Evolutionary conservation across 2,797 vertebrate species (phyloP), one percentile per base, ranked within the genome.

Genomic region (Acanthiza pusilla): DNA sequence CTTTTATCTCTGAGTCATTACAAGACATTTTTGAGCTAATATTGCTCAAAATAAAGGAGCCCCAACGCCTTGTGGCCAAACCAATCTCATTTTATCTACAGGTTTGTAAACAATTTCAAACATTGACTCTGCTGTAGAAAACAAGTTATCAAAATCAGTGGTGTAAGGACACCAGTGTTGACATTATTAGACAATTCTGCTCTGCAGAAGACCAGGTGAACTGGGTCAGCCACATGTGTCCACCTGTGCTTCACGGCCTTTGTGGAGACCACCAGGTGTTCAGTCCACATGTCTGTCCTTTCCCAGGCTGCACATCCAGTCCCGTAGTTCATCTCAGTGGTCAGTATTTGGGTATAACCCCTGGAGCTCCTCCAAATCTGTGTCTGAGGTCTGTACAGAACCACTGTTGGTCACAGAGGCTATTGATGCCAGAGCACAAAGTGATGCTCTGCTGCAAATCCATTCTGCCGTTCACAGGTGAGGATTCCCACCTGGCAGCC

Each of bases 51-150:
- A 65, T 50, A 74, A 92, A 68, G 76, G 27, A 87, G 22, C 29
- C 36, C 12, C 3, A 26, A 43, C 55, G 18, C 4, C 6, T 48
- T 34, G 16, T 83, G 51, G 75, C 75, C 47, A 82, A 43, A 62
- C 21, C 12, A 38, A 80, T 85, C 27, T 77, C 23, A 32, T 74
- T 89, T 96, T 77, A 94, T 83, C 68, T 75, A 61, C 40, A 51
- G 29, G 29, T 72, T 86, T 93, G 79, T 93, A 95, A 96, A 96
- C 71, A 76, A 79, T 60, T 67, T 80, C 34, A 86, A 95, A 89
- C 71, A 65, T 45, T 36, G 40, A 38, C 47, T 93, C 45, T 90
- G 80, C 82, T 87, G 77, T 89, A 96, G 60, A 97, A 96, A 95
- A 94, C 73, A 80, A 21, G 12, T 85, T 88, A 74, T 68, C 78